Percentiles rank a stretch among this genome's conserved stretches.
Conservation (phyloP, 1,140 invertebrate genomes). For the Micrasema minimum region DNA sequence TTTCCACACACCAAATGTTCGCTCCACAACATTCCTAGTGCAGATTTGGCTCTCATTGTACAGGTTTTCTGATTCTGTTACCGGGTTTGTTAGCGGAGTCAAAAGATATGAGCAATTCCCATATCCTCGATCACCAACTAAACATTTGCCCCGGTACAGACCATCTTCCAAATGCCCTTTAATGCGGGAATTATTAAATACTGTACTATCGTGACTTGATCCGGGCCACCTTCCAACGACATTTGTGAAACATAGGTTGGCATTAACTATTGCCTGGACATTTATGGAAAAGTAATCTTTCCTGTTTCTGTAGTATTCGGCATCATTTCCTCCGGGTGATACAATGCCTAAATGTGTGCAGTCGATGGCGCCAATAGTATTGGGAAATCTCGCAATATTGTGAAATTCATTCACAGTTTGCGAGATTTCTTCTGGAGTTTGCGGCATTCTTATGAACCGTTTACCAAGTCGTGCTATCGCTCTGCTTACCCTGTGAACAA, state of each 20-base stretch:
- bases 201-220: not conserved
- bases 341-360: not conserved
- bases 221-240: not conserved
- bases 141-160: not conserved
- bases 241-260: not conserved
- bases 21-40: not conserved
- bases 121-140: not conserved
- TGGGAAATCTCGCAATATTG: not conserved
- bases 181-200: not conserved
- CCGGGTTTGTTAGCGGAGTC: not conserved
- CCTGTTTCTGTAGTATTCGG: not conserved
- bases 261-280: not conserved
- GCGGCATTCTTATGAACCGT: not conserved
- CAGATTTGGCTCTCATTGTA: not conserved
- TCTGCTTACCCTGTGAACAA: conserved; percentile 2
- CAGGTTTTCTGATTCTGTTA: not conserved
- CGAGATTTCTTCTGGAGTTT: not conserved
- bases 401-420: not conserved
- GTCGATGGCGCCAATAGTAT: not conserved
- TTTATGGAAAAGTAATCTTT: not conserved
- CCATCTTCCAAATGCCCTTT: too few species aligned
- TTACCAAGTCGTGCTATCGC: not conserved
- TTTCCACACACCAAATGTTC: not conserved
- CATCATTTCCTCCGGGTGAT: not conserved
- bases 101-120: not conserved